These are phyloP conservation scores for Eufriesea mexicana DNA, from an alignment of 1,140 invertebrate genomes.

Conservation along the genomic window DNA sequence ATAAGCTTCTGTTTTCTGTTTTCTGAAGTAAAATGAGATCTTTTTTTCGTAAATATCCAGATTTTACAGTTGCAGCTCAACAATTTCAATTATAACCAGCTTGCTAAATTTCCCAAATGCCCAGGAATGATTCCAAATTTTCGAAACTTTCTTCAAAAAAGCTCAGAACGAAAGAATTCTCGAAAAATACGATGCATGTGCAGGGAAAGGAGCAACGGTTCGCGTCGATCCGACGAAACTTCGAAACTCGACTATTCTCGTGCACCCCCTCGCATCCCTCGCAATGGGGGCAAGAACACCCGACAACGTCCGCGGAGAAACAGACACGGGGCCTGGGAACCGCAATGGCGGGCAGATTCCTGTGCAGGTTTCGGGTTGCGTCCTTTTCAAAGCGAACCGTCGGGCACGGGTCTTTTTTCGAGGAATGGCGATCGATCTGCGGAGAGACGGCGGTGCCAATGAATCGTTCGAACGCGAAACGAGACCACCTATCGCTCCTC, in stretches of 20 bases:
- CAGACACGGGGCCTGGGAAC: conserved; percentile 5
- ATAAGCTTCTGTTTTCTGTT: too few species aligned
- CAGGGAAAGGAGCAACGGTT: too few species aligned
- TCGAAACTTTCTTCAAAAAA: too few species aligned
- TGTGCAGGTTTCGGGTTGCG: conserved; percentile 21
- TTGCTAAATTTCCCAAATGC: too few species aligned
- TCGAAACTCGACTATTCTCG: neutral
- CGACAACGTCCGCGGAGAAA: neutral
- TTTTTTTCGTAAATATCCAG: too few species aligned
- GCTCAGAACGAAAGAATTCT: neutral
- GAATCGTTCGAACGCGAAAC: conserved; percentile 73
- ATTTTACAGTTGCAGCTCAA: too few species aligned
- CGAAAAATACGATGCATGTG: neutral
- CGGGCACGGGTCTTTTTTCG: conserved; percentile 1
- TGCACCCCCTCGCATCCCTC: too few species aligned
- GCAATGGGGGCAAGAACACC: neutral
- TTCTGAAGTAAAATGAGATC: too few species aligned
- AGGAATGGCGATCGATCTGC: conserved; percentile 73
- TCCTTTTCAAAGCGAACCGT: neutral
- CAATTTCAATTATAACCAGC: too few species aligned
- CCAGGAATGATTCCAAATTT: too few species aligned
- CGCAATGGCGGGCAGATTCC: conserved; percentile 13
- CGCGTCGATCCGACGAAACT: neutral
- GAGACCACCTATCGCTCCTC: conserved; percentile 61
- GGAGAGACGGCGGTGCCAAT: conserved; percentile 71